Evolutionary conservation across 1,140 invertebrate genomes (phyloP).

Genomic region (Coboldia fuscipes): DNA sequence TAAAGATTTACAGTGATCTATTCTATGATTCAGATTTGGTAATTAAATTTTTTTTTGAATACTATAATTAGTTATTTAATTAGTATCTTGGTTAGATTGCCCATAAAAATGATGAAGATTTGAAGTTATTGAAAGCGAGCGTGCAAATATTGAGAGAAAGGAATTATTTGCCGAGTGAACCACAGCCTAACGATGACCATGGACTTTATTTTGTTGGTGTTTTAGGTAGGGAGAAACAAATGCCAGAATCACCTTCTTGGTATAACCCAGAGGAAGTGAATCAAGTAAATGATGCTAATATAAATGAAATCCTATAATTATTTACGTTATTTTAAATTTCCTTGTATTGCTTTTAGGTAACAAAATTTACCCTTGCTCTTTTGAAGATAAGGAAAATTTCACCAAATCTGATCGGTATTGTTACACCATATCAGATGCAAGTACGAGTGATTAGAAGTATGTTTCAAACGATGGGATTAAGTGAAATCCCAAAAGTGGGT

Average conservation of each 20-base stretch:
- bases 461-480: slow-evolving; percentile 29
- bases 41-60: too few relatives aligned
- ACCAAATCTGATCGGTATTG: slow-evolving; percentile 61
- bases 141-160: slow-evolving; percentile 2
- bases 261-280: slow-evolving; percentile 72
- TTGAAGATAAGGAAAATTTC: too few relatives aligned
- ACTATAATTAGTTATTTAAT: too few relatives aligned
- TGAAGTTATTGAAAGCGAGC: too few relatives aligned
- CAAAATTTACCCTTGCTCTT: too few relatives aligned
- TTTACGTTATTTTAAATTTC: slow-evolving; percentile 39
- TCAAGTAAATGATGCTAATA: slow-evolving; percentile 28
- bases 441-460: slow-evolving; percentile 25
- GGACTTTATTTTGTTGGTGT: slow-evolving; percentile 72
- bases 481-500: slow-evolving; percentile 58
- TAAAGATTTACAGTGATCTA: slow-evolving; percentile 48
- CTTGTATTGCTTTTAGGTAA: slow-evolving; percentile 5
- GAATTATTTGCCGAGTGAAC: slow-evolving; percentile 5
- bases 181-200: slow-evolving; percentile 22
- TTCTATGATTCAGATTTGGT: slow-evolving; percentile 44
- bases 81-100: too few relatives aligned
- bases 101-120: slow-evolving; percentile 13
- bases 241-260: slow-evolving; percentile 64
- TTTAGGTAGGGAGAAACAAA: slow-evolving; percentile 47
- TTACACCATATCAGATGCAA: slow-evolving; percentile 85
- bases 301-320: slow-evolving; percentile 5